These are phyloP conservation scores for Eolophus roseicapilla DNA, from an alignment of 2,113 vertebrate species.

Conservation along the genomic window DNA sequence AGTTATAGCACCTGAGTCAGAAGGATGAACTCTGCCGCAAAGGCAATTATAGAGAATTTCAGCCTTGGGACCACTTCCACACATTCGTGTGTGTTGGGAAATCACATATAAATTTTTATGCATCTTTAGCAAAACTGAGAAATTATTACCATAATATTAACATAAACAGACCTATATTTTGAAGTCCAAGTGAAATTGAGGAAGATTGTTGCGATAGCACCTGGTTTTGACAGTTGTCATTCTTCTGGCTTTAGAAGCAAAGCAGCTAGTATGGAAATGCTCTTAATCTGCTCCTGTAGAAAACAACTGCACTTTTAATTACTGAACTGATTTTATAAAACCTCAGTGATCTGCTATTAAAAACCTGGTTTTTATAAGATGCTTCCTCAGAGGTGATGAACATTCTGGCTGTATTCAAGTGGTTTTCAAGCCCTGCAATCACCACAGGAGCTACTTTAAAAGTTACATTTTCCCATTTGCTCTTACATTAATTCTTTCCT, in stretches of 20 bases:
- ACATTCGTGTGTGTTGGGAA: not conserved
- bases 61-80: slow-evolving; percentile 10
- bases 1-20: slow-evolving; percentile 27
- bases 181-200: not conserved
- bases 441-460: not conserved
- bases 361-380: not conserved
- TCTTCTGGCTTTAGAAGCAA: not conserved
- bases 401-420: not conserved
- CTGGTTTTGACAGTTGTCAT: not conserved
- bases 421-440: slow-evolving; percentile 11
- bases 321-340: slow-evolving; percentile 1
- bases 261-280: not conserved
- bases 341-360: not conserved
- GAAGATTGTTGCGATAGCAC: not conserved
- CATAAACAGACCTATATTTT: not conserved
- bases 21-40: not conserved
- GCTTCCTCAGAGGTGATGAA: slow-evolving; percentile 1
- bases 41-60: slow-evolving; percentile 28
- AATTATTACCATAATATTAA: not conserved
- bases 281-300: not conserved
- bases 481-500: not conserved
- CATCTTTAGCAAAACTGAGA: slow-evolving; percentile 6
- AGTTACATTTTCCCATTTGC: not conserved
- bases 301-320: slow-evolving; percentile 2
- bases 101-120: not conserved